Percentiles rank a stretch among this genome's conserved stretches.
phyloP scores from a whole-genome alignment of 2,797 vertebrate species.

The Botia almorhae region DNA sequence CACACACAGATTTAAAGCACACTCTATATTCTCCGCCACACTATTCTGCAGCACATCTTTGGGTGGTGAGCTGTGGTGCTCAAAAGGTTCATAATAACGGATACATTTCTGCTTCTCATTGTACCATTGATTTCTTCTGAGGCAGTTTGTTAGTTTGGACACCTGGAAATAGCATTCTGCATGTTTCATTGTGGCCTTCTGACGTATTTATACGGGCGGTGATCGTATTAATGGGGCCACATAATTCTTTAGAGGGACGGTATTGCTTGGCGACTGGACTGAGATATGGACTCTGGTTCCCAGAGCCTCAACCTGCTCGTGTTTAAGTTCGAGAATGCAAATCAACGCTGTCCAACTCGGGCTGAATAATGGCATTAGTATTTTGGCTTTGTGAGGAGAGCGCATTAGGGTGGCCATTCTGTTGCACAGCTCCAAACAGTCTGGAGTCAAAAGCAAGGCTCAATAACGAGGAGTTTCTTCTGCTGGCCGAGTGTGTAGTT shows the following conservation, averaged over 20 bases:
- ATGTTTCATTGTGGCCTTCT: slow-evolving; percentile 40
- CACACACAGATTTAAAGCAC: neutral
- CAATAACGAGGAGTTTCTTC: neutral
- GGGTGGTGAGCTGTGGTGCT: slow-evolving; percentile 7
- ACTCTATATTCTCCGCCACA: slow-evolving; percentile 39
- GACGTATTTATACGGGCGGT: slow-evolving; percentile 48
- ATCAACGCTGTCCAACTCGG: slow-evolving; percentile 15
- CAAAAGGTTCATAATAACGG: slow-evolving; percentile 26
- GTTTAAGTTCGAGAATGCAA: slow-evolving; percentile 22
- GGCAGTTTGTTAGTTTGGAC: slow-evolving; percentile 44
- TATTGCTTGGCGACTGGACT: slow-evolving; percentile 12
- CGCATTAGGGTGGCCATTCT: neutral
- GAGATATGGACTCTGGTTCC: slow-evolving; percentile 10
- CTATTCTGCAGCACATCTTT: slow-evolving; percentile 39
- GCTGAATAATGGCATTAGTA: slow-evolving; percentile 52
- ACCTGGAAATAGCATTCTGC: slow-evolving; percentile 30
- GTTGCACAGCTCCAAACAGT: neutral
- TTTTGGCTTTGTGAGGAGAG: slow-evolving; percentile 45
- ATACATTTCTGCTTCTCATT: slow-evolving; percentile 30
- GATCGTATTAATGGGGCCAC: slow-evolving; percentile 46
- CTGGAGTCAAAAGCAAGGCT: neutral
- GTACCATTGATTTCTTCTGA: slow-evolving; percentile 42
- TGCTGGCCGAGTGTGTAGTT: neutral
- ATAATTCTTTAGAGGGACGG: slow-evolving; percentile 45
- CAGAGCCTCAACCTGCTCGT: neutral